Percentiles rank a stretch among this genome's conserved stretches.
These are phyloP conservation scores for Callocephalon fimbriatum DNA, from an alignment of 2,113 vertebrate species.

Conservation along the genomic window DNA sequence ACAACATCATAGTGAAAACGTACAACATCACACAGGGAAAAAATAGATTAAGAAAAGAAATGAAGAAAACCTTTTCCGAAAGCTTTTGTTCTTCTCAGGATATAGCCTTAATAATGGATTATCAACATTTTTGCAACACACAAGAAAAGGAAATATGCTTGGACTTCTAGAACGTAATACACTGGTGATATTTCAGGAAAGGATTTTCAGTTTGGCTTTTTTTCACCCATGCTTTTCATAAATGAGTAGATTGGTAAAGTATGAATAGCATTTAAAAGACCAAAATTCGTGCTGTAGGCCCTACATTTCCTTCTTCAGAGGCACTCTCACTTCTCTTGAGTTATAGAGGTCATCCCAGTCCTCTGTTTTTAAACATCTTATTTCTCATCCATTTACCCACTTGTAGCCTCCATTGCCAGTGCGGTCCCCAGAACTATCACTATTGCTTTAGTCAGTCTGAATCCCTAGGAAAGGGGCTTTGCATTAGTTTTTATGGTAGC, in stretches of 20 bases:
- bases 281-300: background rate
- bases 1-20: background rate
- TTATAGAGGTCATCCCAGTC: background rate
- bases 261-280: background rate
- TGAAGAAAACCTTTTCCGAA: background rate
- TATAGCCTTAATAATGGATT: background rate
- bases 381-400: background rate
- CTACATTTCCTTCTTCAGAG: background rate
- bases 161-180: background rate
- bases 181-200: background rate
- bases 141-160: background rate
- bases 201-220: background rate
- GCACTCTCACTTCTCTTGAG: background rate
- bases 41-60: background rate
- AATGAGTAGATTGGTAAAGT: background rate
- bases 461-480: background rate
- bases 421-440: background rate
- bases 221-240: background rate
- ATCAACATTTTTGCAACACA: background rate
- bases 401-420: background rate
- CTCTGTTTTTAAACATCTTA: background rate
- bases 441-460: background rate
- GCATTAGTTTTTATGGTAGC: background rate
- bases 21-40: background rate
- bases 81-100: background rate